Base-by-base conservation (phyloP, 2,797 vertebrate genomes). In the Synanceia verrucosa region DNA sequence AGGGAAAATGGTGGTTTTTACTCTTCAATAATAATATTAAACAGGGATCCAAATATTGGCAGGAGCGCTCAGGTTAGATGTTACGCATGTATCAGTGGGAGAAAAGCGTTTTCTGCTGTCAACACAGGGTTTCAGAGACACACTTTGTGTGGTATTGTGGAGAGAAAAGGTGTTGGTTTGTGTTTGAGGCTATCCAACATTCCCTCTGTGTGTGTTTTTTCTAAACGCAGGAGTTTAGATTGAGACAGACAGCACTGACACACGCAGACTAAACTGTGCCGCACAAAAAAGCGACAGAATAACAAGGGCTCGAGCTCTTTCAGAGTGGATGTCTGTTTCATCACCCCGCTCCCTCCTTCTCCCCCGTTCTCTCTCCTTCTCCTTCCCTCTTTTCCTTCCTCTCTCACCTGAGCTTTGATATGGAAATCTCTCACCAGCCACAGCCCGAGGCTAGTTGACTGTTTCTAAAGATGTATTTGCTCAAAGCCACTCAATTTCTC, bases 351-450 rank as follows among this genome's bases (percentile, higher is more conserved):
- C 26, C 61, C 9, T 43, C 23, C 57, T 19, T 56, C 51, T 31
- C 39, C 24, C 44, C 23, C 56, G 11, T 31, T 34, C 34, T 47
- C 34, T 63, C 52, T 53, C 47, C 50, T 50, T 65, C 36, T n/a
- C 43, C 1, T 64, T 63, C 53, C 48, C 51, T 55, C 43, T 65
- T 69, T 58, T 31, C 52, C 64, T 72, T 44, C 61, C 66, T 82
- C 83, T 68, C 89, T 91, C 86, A 94, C 93, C 92, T 92, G 88
- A 90, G 89, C 88, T 93, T 93, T 93, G 91, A 95, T 91, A 94
- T 94, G 91, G 90, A 93, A 92, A 93, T 93, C 79, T 84, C 79
- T 86, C 81, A 82, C 79, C 83, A 90, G 86, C 89, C 83, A 81
- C 73, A 88, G 81, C 88, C 86, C 4, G 65, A 84, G 84, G 87